These are phyloP conservation scores for Lycorma delicatula DNA, from an alignment of 1,140 invertebrate species.

Conservation along the genomic window DNA sequence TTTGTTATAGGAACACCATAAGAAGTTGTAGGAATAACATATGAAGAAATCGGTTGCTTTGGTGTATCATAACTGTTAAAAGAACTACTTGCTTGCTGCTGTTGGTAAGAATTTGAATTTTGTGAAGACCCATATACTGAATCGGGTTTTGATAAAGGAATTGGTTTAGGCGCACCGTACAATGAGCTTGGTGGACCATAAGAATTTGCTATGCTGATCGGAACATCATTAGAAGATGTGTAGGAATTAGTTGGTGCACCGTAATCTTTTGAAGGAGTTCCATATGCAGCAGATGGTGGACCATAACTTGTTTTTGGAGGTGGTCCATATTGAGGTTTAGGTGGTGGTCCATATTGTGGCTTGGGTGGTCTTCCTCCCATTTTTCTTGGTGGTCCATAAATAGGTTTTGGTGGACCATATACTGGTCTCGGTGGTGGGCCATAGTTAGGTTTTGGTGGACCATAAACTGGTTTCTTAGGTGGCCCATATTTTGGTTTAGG, in stretches of 20 bases:
- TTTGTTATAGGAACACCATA: slow-evolving; percentile 23
- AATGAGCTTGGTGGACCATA: slow-evolving; percentile 19
- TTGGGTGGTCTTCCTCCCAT: slow-evolving; percentile 20
- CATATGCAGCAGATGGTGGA: slow-evolving; percentile 23
- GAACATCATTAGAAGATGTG: slow-evolving; percentile 15
- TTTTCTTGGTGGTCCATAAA: slow-evolving; percentile 30
- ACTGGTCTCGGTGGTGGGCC: slow-evolving; percentile 26
- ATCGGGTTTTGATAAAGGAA: slow-evolving; percentile 1
- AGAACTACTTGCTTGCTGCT: too few relatives aligned
- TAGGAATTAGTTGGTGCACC: slow-evolving; percentile 19
- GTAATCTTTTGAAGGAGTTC: slow-evolving; percentile 22
- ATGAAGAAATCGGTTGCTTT: slow-evolving; percentile 7
- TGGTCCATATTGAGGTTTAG: slow-evolving; percentile 19
- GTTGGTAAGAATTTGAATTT: neutral
- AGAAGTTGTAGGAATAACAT: slow-evolving; percentile 12
- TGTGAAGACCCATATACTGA: slow-evolving; percentile 3
- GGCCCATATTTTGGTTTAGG: slow-evolving; percentile 22
- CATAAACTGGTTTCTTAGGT: neutral
- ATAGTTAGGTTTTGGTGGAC: slow-evolving; percentile 23
- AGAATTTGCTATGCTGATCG: slow-evolving; percentile 21
- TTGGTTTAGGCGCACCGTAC: slow-evolving; percentile 16
- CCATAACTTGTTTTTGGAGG: slow-evolving; percentile 21
- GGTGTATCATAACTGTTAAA: neutral
- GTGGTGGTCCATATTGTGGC: slow-evolving; percentile 24
- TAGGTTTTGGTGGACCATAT: slow-evolving; percentile 31